Base-by-base conservation (phyloP, 1,140 invertebrate species). In the Macrobrachium nipponense region DNA sequence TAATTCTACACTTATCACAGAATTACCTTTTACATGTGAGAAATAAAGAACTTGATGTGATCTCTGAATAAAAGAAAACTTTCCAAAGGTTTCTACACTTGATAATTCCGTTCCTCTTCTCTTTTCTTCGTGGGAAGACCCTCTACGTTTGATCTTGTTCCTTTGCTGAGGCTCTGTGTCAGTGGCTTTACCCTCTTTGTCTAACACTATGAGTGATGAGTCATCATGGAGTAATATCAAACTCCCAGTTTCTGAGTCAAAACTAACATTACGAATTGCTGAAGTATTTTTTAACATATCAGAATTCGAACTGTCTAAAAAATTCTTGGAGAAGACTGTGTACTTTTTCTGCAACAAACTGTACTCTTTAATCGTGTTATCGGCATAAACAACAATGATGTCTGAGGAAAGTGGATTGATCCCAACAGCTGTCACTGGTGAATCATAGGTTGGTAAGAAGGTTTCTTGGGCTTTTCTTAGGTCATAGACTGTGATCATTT, bases 361-460 rank as follows among this genome's bases (percentile, higher is more conserved):
- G 18, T 79, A 86, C 27, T 86, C 83, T 59, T 86, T 86, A 8
- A 86, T 61, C 77, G 61, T 86, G 76, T 79, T 85, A 66, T 85
- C 76, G 2, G 83, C 62, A 61, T 85, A 78, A 20, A 70, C 83
- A 18, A 80, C 83, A 59, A 86, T 77, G 27, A 86, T 62, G 14
- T 62, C 83, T 20, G 23, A 27, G 14, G 83, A 73, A 8, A 61
- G 3, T 43, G 83, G 83, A 20, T 86, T 76, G 14, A 86, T 70
- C 44, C 83, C 83, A 17, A 86, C 23, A 20, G 83, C 83, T 61
- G 83, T 86, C 11, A 77, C 75, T 14, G 83, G 77, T 17, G 68
- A 27, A 58, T 17, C 70, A 68, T 86, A 73, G 18, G 20, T 36
- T 20, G 83, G 83, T 23, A 86, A 44, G 23, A 17, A 18, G 23